Evolutionary conservation across 2,113 vertebrate genomes (phyloP).

Genomic region (Chloropsis hardwickii): DNA sequence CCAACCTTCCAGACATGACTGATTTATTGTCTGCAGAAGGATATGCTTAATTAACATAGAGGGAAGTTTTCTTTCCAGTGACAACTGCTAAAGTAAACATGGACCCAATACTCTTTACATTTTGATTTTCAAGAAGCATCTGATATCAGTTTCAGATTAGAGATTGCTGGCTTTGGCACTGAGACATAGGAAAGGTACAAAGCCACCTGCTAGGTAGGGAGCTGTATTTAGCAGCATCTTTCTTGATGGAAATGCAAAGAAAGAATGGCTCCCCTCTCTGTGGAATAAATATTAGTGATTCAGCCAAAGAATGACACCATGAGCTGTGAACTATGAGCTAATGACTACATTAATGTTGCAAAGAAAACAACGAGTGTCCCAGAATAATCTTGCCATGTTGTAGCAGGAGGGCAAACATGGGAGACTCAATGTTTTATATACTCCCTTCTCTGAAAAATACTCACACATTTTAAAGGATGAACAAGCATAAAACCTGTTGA

Average conservation of each 20-base stretch:
- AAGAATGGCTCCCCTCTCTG: background rate
- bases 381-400: background rate
- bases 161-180: background rate
- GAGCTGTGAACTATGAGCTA: background rate
- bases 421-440: background rate
- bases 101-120: background rate
- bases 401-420: background rate
- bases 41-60: background rate
- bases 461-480: background rate
- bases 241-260: background rate
- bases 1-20: fast-evolving
- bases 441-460: background rate
- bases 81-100: background rate
- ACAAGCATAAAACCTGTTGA: background rate
- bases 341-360: background rate
- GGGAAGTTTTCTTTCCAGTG: background rate
- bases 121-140: background rate
- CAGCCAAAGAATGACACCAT: background rate
- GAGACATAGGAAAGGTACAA: background rate
- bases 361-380: background rate
- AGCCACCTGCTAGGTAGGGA: background rate
- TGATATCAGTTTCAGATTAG: background rate
- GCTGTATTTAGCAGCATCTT: background rate
- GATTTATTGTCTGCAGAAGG: background rate
- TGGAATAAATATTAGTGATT: background rate